A percentile compares a stretch with the other conserved stretches of the same genome.
These are phyloP conservation scores for Dinothrombium tinctorium DNA, from an alignment of 1,140 invertebrate genomes.

Conservation along the genomic window DNA sequence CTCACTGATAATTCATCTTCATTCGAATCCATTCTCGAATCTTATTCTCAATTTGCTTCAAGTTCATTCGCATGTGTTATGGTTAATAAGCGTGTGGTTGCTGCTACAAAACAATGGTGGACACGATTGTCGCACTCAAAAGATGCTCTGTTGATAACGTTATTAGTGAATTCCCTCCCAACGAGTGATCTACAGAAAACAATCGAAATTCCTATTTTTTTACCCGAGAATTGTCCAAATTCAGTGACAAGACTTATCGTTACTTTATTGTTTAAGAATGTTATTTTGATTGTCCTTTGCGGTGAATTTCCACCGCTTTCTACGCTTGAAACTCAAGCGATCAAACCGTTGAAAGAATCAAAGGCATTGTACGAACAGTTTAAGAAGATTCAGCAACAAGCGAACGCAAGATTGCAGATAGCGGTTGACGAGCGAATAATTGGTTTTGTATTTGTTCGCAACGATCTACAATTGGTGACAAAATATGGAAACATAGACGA, in stretches of 20 bases:
- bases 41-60: not conserved
- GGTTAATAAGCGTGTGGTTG: constrained; percentile 3
- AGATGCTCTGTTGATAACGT: constrained; percentile 3
- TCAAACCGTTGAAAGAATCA: not conserved
- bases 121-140: not conserved
- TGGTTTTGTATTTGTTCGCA: no score
- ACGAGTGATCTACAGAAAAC: not conserved
- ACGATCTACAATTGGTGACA: no score
- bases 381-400: no score
- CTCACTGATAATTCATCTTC: not conserved
- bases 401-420: no score
- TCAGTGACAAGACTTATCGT: not conserved
- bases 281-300: constrained; percentile 6
- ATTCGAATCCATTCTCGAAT: constrained; percentile 1
- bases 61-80: constrained; percentile 5
- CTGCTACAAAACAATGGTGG: constrained; percentile 10
- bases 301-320: constrained; percentile 6
- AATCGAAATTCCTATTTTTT: constrained; percentile 4
- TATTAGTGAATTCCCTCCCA: constrained; percentile 3
- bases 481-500: no score
- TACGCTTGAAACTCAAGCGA: no score
- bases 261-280: not conserved
- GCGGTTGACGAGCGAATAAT: no score
- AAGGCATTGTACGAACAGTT: no score
- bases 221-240: constrained; percentile 9